Evolutionary conservation across 1,140 invertebrate species (phyloP).

Genomic region (Bactericera cockerelli): DNA sequence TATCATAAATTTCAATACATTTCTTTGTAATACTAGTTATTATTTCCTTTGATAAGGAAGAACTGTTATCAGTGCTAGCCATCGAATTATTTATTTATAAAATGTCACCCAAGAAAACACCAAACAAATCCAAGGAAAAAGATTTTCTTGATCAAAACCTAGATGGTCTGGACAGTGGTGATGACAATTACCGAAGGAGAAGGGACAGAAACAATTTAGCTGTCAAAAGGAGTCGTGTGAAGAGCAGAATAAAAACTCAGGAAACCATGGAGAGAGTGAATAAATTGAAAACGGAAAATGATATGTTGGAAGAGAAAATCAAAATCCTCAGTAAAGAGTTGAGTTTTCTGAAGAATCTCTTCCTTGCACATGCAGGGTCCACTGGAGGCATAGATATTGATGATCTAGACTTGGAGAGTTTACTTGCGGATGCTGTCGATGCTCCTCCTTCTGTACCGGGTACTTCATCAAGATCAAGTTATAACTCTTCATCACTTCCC

Average conservation of each 20-base stretch:
- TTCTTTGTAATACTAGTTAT: too few relatives aligned
- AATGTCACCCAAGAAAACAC: neutral
- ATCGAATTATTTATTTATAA: too few relatives aligned
- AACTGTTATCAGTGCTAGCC: too few relatives aligned
- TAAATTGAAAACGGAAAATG: slow-evolving; percentile 64
- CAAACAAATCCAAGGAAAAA: neutral
- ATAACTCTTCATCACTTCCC: too few relatives aligned
- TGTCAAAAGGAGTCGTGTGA: slow-evolving; percentile 74
- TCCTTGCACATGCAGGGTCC: slow-evolving; percentile 49
- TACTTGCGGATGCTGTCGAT: neutral
- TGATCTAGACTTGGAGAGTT: slow-evolving; percentile 1
- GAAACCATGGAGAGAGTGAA: slow-evolving; percentile 64
- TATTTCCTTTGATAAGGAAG: too few relatives aligned
- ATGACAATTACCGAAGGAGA: slow-evolving; percentile 60
- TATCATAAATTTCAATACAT: too few relatives aligned
- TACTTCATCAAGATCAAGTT: neutral
- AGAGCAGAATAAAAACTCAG: slow-evolving; percentile 64
- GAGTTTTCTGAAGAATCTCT: slow-evolving; percentile 72
- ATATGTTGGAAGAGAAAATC: slow-evolving; percentile 68
- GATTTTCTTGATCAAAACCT: neutral
- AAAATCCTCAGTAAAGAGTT: slow-evolving; percentile 71
- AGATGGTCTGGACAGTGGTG: slow-evolving; percentile 42
- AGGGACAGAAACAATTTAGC: slow-evolving; percentile 77
- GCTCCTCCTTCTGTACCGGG: neutral
- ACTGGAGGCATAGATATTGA: neutral